Percentiles rank a stretch among this genome's conserved stretches.
phyloP scores from a whole-genome alignment of 2,797 vertebrate genomes.

The Myioborus miniatus region DNA sequence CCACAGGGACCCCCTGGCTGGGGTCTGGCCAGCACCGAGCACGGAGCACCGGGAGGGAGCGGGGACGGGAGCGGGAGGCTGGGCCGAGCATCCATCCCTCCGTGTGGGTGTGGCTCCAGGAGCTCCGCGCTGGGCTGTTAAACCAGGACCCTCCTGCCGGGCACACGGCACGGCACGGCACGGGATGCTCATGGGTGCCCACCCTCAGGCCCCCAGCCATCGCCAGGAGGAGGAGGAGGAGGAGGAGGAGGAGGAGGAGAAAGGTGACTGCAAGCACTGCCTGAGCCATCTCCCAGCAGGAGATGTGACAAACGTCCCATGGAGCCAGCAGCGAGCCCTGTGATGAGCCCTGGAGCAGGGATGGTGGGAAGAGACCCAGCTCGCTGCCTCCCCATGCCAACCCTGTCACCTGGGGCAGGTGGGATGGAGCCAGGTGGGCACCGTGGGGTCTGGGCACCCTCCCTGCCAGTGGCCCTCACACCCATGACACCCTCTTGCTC shows the following conservation, averaged over 20 bases:
- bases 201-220: not conserved
- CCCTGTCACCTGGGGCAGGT: not conserved
- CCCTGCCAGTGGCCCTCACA: not conserved
- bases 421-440: conserved; percentile 10
- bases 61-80: accelerated
- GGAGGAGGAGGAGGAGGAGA: not conserved
- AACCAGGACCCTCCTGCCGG: not conserved
- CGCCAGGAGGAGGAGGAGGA: not conserved
- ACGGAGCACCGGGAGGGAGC: not conserved
- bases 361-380: not conserved
- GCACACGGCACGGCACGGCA: not conserved
- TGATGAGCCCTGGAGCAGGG: not conserved
- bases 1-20: not conserved
- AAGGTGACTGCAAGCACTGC: not conserved
- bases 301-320: not conserved
- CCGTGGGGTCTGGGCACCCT: not conserved
- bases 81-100: not conserved
- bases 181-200: not conserved
- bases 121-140: not conserved
- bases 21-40: not conserved
- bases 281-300: not conserved
- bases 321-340: not conserved
- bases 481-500: not conserved
- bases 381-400: accelerated
- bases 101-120: not conserved